phyloP scores from a whole-genome alignment of 2,797 vertebrate genomes.

The Hephaestus fuliginosus region DNA sequence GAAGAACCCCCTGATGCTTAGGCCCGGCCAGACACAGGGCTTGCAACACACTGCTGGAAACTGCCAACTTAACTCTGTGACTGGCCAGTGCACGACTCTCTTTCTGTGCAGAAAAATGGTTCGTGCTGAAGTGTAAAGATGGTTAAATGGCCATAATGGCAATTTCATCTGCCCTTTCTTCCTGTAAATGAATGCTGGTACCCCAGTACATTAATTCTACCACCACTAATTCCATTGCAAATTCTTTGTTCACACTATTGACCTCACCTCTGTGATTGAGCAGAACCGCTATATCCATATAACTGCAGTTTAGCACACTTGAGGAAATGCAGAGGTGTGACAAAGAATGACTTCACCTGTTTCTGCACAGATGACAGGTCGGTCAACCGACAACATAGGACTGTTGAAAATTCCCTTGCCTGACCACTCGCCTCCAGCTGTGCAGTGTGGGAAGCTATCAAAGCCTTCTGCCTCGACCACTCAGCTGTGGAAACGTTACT shows the following conservation, averaged over 20 bases:
- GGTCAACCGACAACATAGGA: conserved; percentile 27
- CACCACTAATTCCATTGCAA: conserved; percentile 39
- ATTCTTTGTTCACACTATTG: conserved; percentile 52
- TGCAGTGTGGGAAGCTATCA: conserved; percentile 55
- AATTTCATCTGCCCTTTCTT: conserved; percentile 16
- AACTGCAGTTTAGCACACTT: conserved; percentile 56
- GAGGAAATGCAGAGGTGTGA: conserved; percentile 30
- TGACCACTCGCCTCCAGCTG: conserved; percentile 52
- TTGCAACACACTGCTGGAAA: too few species aligned
- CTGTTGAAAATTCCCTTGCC: conserved; percentile 46
- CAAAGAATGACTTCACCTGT: conserved; percentile 42
- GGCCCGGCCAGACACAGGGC: too few species aligned
- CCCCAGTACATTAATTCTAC: conserved; percentile 20
- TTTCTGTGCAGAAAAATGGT: neutral
- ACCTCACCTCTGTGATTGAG: conserved; percentile 44
- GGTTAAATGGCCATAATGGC: conserved; percentile 31
- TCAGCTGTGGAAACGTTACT: conserved; percentile 61
- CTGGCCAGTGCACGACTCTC: conserved; percentile 34
- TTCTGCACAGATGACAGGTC: conserved; percentile 59
- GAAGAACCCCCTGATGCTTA: too few species aligned
- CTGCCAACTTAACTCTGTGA: neutral
- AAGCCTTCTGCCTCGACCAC: conserved; percentile 33
- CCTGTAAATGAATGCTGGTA: conserved; percentile 23
- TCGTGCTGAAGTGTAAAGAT: neutral
- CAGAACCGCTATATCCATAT: conserved; percentile 28